A percentile compares a stretch with the other conserved stretches of the same genome.
Evolutionary conservation across 2,113 vertebrate genomes (phyloP).

Genomic region (Meles meles): DNA sequence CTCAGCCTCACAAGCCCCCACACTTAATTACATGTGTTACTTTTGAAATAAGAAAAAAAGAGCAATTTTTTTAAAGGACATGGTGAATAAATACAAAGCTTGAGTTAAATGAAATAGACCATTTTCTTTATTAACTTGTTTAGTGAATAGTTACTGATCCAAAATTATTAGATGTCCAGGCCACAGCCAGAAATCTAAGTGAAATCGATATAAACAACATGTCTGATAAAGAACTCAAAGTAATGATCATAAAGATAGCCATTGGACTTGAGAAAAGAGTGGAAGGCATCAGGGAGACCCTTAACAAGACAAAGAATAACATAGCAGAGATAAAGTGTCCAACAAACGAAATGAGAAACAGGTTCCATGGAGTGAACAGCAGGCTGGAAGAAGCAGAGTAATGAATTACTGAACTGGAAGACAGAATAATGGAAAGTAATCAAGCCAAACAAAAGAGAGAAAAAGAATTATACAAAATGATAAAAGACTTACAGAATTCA

Average conservation of each 20-base stretch:
- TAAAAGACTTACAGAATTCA: background rate
- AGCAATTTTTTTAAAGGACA: background rate
- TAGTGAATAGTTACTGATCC: background rate
- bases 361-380: background rate
- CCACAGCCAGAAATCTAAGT: background rate
- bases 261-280: background rate
- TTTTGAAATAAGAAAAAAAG: background rate
- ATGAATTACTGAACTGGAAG: background rate
- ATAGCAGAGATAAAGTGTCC: background rate
- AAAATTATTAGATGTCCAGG: background rate
- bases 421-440: background rate
- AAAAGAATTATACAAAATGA: background rate
- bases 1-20: background rate
- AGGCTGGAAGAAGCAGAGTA: background rate
- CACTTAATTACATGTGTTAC: background rate
- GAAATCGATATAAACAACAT: background rate
- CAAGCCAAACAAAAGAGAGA: background rate
- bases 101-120: background rate
- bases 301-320: background rate
- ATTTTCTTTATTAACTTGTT: slow-evolving; percentile 2
- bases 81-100: background rate
- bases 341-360: background rate
- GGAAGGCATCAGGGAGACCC: background rate
- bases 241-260: background rate
- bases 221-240: background rate